Percentiles rank a stretch among this genome's conserved stretches.
phyloP scores from a whole-genome alignment of 2,888 invertebrate genomes.

The Ypsolopha scabrella region DNA sequence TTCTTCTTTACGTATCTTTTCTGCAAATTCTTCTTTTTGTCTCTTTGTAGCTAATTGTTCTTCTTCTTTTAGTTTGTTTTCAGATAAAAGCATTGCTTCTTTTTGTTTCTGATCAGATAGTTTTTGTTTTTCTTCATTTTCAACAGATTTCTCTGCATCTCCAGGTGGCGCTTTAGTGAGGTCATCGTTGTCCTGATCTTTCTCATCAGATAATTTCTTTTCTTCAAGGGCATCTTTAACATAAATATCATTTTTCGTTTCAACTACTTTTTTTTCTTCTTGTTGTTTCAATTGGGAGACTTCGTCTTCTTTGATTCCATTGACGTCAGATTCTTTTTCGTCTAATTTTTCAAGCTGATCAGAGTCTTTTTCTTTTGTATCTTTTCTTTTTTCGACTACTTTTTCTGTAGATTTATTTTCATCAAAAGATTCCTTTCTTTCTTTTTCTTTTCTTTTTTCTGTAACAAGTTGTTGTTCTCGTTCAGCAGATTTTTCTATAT shows the following conservation, averaged over 20 bases:
- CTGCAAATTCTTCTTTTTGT: conserved; percentile 1
- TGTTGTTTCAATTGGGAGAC: too few species aligned
- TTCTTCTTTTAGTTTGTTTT: conserved; percentile 3
- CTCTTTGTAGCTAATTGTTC: too few species aligned
- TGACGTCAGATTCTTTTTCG: too few species aligned
- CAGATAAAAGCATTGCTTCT: not conserved
- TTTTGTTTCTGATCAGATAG: not conserved
- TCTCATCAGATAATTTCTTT: too few species aligned
- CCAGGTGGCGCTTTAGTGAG: too few species aligned
- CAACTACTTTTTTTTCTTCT: too few species aligned
- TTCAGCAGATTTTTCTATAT: conserved; percentile 5
- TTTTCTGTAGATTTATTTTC: not conserved
- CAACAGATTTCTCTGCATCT: conserved; percentile 2
- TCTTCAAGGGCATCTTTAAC: too few species aligned
- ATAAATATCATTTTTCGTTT: too few species aligned
- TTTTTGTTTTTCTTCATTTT: too few species aligned
- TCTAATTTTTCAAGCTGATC: not conserved
- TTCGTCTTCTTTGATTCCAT: too few species aligned
- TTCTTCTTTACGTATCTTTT: conserved; percentile 17
- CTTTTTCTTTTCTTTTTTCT: conserved; percentile 4
- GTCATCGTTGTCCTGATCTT: too few species aligned
- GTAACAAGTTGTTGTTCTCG: not conserved
- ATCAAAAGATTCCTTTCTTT: conserved; percentile 2
- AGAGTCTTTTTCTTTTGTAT: conserved; percentile 2
- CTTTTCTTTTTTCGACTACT: conserved; percentile 6